These are phyloP conservation scores for Miniopterus natalensis DNA, from an alignment of 2,113 vertebrate species.

Conservation along the genomic window DNA sequence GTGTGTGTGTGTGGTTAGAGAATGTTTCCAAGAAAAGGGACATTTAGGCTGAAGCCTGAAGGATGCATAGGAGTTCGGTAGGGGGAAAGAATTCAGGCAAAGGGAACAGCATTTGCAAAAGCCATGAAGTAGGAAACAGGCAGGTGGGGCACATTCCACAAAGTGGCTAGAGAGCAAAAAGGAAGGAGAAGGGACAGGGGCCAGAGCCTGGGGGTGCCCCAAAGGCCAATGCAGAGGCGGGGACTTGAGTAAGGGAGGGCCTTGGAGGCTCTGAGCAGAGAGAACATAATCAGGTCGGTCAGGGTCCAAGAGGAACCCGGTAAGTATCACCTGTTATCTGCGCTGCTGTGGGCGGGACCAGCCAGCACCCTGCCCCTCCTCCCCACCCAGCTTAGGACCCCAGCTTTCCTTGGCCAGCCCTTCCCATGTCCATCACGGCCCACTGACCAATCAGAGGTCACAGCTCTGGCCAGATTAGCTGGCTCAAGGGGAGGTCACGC, in stretches of 20 bases:
- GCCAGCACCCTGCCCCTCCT: neutral
- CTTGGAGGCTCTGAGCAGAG: fast-evolving
- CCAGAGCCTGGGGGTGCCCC: fast-evolving
- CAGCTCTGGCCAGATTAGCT: neutral
- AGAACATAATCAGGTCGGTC: fast-evolving
- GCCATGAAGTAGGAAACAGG: fast-evolving
- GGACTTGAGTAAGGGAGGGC: neutral
- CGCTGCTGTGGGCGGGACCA: fast-evolving
- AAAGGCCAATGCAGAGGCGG: fast-evolving
- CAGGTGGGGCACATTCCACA: neutral
- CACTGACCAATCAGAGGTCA: neutral
- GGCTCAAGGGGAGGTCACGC: neutral
- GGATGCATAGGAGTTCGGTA: neutral
- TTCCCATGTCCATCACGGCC: fast-evolving
- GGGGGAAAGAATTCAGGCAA: neutral
- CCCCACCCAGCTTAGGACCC: neutral
- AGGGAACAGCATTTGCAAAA: neutral
- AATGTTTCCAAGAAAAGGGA: neutral
- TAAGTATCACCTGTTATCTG: fast-evolving
- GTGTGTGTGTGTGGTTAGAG: neutral
- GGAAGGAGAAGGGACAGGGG: neutral
- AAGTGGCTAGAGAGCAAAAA: neutral
- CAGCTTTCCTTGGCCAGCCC: no score
- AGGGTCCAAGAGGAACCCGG: neutral
- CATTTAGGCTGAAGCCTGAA: neutral